These are phyloP conservation scores for Sylvilagus bachmani DNA, from an alignment of 2,113 vertebrate genomes.

Conservation along the genomic window DNA sequence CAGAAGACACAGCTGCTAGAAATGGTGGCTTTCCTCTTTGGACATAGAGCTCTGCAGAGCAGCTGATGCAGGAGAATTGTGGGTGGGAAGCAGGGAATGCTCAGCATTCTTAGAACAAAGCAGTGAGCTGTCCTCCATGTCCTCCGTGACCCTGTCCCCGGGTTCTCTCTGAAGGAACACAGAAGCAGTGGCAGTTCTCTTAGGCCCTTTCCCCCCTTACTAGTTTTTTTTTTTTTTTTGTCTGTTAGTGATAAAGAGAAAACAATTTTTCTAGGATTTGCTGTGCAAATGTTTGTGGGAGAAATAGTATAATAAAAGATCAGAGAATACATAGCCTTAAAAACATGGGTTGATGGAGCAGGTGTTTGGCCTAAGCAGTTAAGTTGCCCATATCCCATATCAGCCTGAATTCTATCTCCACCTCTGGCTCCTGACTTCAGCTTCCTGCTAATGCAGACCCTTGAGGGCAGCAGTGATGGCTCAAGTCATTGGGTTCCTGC, in stretches of 20 bases:
- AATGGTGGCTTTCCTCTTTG: background rate
- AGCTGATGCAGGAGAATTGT: background rate
- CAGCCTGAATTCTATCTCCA: too few species aligned
- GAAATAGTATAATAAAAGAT: background rate
- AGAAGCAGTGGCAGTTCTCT: background rate
- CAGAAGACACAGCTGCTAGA: background rate
- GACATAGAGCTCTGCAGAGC: background rate
- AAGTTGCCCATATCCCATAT: too few species aligned
- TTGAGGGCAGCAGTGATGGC: too few species aligned
- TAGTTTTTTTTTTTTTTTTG: background rate
- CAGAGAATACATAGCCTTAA: background rate
- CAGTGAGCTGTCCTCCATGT: background rate
- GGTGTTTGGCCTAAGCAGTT: too few species aligned
- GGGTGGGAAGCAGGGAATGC: background rate
- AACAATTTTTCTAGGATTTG: background rate
- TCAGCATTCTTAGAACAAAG: background rate
- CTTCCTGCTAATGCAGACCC: too few species aligned
- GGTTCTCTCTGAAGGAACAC: background rate
- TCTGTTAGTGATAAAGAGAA: constrained; percentile 18
- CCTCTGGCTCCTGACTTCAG: too few species aligned
- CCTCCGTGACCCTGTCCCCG: background rate
- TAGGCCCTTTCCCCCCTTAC: too few species aligned
- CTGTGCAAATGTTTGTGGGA: background rate
- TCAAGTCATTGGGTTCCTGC: too few species aligned
- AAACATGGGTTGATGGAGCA: background rate